Evolutionary conservation across 2,113 vertebrate genomes (phyloP).

Genomic region (Pipa parva): DNA sequence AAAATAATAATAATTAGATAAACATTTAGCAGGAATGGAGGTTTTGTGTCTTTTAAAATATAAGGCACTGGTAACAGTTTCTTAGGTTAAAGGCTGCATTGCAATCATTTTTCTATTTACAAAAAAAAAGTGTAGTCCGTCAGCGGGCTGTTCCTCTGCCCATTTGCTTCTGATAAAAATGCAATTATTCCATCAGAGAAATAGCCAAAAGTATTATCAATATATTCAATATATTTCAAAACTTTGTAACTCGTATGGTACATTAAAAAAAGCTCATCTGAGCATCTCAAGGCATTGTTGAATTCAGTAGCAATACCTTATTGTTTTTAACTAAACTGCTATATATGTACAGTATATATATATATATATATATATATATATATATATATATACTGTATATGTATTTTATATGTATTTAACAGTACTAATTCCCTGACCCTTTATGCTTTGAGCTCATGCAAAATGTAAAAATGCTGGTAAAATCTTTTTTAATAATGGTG

Average conservation of each 20-base stretch:
- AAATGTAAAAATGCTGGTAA: constrained; percentile 62
- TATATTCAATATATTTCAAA: constrained; percentile 56
- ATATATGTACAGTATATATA: too few species aligned
- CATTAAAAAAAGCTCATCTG: constrained; percentile 65
- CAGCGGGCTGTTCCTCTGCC: constrained; percentile 65
- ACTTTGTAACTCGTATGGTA: constrained; percentile 65
- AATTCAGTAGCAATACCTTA: constrained; percentile 34
- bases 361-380: too few species aligned
- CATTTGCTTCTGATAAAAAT: constrained; percentile 68
- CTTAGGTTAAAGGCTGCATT: constrained; percentile 81
- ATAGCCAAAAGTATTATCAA: constrained; percentile 60
- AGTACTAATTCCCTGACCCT: constrained; percentile 54
- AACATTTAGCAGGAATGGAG: constrained; percentile 61
- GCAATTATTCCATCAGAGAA: constrained; percentile 67
- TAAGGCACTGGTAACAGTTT: constrained; percentile 84
- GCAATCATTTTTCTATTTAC: constrained; percentile 73
- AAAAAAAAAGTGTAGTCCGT: constrained; percentile 61
- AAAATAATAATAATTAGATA: constrained; percentile 45
- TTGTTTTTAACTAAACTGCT: constrained; percentile 5
- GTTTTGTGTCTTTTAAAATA: constrained; percentile 67
- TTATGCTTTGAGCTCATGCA: constrained; percentile 66
- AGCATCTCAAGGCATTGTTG: constrained; percentile 67
- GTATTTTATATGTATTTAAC: constrained; percentile 24
- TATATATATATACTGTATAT: too few species aligned
- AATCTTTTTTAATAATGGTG: constrained; percentile 58